A percentile compares a stretch with the other conserved stretches of the same genome.
Evolutionary conservation across 2,113 vertebrate genomes (phyloP).

Genomic region (Glaucomys volans): DNA sequence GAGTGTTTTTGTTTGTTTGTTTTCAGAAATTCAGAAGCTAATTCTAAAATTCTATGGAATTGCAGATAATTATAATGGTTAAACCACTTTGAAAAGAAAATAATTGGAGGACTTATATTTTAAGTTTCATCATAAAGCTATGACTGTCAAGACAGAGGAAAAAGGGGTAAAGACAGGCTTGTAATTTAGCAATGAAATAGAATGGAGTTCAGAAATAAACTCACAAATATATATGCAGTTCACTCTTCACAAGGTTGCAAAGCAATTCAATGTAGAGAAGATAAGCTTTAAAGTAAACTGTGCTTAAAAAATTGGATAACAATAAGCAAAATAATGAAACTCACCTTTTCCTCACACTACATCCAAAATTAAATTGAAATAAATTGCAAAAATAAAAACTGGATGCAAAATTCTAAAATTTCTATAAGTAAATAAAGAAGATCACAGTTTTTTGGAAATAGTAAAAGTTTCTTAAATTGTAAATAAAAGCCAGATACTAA

Average conservation of each 20-base stretch:
- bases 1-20: background rate
- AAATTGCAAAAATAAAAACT: background rate
- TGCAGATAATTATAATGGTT: background rate
- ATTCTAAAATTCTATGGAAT: background rate
- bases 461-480: background rate
- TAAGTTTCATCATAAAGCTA: background rate
- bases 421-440: background rate
- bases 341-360: background rate
- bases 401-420: background rate
- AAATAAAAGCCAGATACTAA: background rate
- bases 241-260: background rate
- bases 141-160: background rate
- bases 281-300: background rate
- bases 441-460: background rate
- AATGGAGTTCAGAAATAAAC: background rate
- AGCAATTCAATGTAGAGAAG: background rate
- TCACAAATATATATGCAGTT: background rate
- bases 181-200: background rate
- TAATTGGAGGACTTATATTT: background rate
- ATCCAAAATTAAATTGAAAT: slow-evolving; percentile 1
- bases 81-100: background rate
- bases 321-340: background rate
- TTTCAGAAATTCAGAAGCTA: background rate
- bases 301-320: background rate
- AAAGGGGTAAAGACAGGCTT: background rate